A percentile compares a stretch with the other conserved stretches of the same genome.
These are phyloP conservation scores for Iselma pallidipennis DNA, from an alignment of 2,888 invertebrate genomes.

Conservation along the genomic window DNA sequence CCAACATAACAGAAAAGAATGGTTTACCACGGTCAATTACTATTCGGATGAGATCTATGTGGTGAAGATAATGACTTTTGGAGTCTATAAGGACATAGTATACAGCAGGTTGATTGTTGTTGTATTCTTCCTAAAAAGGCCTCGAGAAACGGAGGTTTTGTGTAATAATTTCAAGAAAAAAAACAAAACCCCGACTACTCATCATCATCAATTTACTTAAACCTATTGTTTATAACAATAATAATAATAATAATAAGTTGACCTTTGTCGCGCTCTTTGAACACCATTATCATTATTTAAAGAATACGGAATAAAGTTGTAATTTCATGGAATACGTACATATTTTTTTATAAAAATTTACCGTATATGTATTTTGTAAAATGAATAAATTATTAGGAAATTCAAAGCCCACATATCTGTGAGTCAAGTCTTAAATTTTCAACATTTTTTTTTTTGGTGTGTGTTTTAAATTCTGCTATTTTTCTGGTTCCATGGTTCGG, in stretches of 20 bases:
- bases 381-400: no score
- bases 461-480: no score
- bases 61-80: slow-evolving; percentile 1
- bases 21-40: slow-evolving; percentile 2
- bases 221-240: slow-evolving; percentile 1
- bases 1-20: neutral
- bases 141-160: slow-evolving; percentile 12
- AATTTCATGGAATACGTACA: neutral
- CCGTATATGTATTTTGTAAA: no score
- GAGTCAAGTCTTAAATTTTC: no score
- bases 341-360: no score
- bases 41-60: neutral
- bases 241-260: neutral
- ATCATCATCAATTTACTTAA: neutral
- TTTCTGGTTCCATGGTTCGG: no score
- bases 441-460: no score
- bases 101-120: slow-evolving; percentile 13
- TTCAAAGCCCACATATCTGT: no score
- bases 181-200: neutral
- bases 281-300: neutral
- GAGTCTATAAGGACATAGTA: slow-evolving; percentile 16
- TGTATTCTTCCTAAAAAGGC: slow-evolving; percentile 14
- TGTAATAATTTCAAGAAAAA: neutral
- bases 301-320: neutral
- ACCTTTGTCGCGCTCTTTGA: neutral